A percentile compares a stretch with the other conserved stretches of the same genome.
phyloP scores from a whole-genome alignment of 2,888 invertebrate species.

The Netelia melanura region DNA sequence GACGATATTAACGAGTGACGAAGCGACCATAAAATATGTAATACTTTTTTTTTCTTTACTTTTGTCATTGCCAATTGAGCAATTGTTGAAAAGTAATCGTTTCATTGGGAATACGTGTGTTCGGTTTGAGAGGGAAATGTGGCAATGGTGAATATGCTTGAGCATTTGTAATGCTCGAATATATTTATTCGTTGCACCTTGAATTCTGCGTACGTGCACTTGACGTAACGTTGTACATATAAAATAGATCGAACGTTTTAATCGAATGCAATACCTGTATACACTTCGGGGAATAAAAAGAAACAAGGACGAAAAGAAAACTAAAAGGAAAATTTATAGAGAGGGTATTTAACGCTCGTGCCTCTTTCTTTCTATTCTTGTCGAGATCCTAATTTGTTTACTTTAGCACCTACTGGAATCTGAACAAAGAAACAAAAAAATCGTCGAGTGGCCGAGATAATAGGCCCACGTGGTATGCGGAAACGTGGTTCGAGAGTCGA shows the following conservation, averaged over 20 bases:
- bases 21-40: neutral
- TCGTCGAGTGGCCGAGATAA: conserved; percentile 21
- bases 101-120: neutral
- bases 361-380: neutral
- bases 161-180: conserved; percentile 4
- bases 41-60: neutral
- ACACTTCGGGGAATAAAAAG: neutral
- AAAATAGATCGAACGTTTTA: conserved; percentile 25
- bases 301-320: neutral
- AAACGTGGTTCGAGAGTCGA: conserved; percentile 15
- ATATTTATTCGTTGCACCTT: conserved; percentile 38
- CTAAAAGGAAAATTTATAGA: neutral
- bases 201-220: conserved; percentile 27
- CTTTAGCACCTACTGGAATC: neutral
- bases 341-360: neutral
- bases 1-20: neutral
- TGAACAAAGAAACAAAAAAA: conserved; percentile 3
- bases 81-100: neutral
- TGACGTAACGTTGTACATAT: conserved; percentile 10
- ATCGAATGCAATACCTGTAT: neutral
- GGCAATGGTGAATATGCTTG: neutral
- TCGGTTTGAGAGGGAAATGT: conserved; percentile 6
- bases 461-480: conserved; percentile 5
- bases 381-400: conserved; percentile 11
- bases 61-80: neutral